Base-by-base conservation (phyloP, 2,797 vertebrate species). In the Sebastes dallii region DNA sequence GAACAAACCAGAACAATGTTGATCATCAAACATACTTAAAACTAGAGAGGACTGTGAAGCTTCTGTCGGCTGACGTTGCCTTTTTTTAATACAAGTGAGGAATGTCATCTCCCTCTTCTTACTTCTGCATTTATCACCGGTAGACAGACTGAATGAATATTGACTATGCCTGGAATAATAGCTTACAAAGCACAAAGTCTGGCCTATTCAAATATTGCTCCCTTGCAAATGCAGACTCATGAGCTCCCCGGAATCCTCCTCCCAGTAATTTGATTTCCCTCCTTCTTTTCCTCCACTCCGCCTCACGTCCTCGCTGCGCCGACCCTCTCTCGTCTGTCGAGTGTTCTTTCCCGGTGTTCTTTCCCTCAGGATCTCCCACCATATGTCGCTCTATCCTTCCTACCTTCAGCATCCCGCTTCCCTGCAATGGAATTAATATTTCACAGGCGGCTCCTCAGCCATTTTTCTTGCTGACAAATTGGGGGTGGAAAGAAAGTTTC, bases 351-450 rank as follows among this genome's bases (percentile, higher is more conserved):
- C 86, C 77, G 65, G 73, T 66, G 24, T 75, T 75, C 64, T 78
- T 42, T 68, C 89, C 86, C 85, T 73, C 78, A 86, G 90, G 89
- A 89, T 71, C 72, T 59, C 16, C 29, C 66, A 50, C 89, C 87
- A 81, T 87, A 86, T 92, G 91, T 79, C 50, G 20, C 81, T 80
- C 67, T 20, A 22, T 66, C 79, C 69, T 39, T 74, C 67, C 80
- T 62, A 59, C 78, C 81, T 88, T 77, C 75, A 69, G 59, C 62
- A 69, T 73, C 39, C 46, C 32, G n/a, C 73, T 58, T 77, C 70
- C 75, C 81, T 62, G 77, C 79, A 46, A 83, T 54, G 66, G 24
- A 87, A 91, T 94, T 91, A 88, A 93, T 93, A 93, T 94, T 95
- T 95, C 90, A 92, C 79, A 72, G 67, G 62, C 22, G 6, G 64